Base-by-base conservation (phyloP, 2,888 invertebrate genomes). In the Drosophila pseudotakahashii region DNA sequence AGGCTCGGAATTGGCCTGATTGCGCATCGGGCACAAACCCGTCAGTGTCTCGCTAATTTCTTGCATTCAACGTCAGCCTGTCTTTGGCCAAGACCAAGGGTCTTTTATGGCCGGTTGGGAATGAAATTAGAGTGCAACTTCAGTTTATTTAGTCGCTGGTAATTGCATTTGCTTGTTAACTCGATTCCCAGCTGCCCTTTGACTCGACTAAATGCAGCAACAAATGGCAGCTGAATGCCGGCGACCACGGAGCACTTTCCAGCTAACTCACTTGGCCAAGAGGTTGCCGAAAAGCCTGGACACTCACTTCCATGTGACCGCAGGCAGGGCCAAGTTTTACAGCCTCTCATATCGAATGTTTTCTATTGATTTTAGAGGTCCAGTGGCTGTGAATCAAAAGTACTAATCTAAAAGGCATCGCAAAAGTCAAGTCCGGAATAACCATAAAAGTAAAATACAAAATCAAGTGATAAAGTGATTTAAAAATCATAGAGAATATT, bases 121-220 rank as follows among this genome's bases (percentile, higher is more conserved):
- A 58, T 58, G 42, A 54, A 66, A 63, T 70, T 50, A 75, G 78
- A 83, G 54, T 75, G 74, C 58, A 87, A 62, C 51, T 87, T 71
- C 16, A 72, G 81, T 87, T 84, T 87, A 74, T 81, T 81, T 87
- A 84, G 82, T 76, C 66, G 72, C 64, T 63, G 66, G 79, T 84
- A 89, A 82, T 82, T 89, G 76, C 81, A 76, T 89, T 88, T 74
- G 57, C 69, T 72, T 61, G 73, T 61, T 81, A 85, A 89, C 76
- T 84, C 51, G 70, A 87, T 89, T 83, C 59, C 61, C 61, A 44
- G 48, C 62, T 63, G 26, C 58, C 73, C 75, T 81, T 80, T 78
- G 84, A 76, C 51, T 80, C 19, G 66, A 13, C 54, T 63, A 67
- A 89, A 68, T 60, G 79, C 45, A 61, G 52, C 52, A 59, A 51